Conservation (phyloP, 2,888 invertebrate species). For the Ferrisia virgata region DNA sequence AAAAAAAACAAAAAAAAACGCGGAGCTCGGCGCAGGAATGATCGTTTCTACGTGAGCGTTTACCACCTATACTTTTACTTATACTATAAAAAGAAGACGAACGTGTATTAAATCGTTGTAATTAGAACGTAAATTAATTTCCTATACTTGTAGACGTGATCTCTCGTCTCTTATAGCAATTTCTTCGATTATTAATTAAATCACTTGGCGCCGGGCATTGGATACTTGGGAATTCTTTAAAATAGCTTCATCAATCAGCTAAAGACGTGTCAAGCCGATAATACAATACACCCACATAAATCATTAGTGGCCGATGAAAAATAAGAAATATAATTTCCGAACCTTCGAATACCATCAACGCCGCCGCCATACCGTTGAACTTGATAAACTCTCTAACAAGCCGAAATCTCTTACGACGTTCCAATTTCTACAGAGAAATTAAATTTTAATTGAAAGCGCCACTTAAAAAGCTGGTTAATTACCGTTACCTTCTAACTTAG, state of each 20-base stretch:
- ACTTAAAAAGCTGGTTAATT: background rate
- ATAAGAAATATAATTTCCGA: background rate
- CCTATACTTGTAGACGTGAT: background rate
- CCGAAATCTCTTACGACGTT: background rate
- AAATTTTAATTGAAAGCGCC: background rate
- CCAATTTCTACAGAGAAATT: background rate
- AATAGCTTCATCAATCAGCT: constrained; percentile 1
- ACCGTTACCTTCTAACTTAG: background rate
- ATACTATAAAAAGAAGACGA: no score
- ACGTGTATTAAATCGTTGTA: background rate
- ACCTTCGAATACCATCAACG: background rate
- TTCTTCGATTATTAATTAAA: constrained; percentile 4
- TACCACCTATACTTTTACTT: no score
- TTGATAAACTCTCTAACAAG: background rate
- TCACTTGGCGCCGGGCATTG: background rate
- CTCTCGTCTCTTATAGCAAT: background rate
- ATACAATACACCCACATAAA: background rate
- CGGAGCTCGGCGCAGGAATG: no score
- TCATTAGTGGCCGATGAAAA: background rate
- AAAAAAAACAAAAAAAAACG: background rate
- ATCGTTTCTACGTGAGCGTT: no score
- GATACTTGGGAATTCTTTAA: background rate
- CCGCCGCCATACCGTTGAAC: no score
- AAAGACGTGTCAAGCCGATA: background rate
- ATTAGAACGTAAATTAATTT: background rate